Percentiles rank a stretch among this genome's conserved stretches.
Conservation (phyloP, 2,797 vertebrate species). For the Sebastes miniatus region DNA sequence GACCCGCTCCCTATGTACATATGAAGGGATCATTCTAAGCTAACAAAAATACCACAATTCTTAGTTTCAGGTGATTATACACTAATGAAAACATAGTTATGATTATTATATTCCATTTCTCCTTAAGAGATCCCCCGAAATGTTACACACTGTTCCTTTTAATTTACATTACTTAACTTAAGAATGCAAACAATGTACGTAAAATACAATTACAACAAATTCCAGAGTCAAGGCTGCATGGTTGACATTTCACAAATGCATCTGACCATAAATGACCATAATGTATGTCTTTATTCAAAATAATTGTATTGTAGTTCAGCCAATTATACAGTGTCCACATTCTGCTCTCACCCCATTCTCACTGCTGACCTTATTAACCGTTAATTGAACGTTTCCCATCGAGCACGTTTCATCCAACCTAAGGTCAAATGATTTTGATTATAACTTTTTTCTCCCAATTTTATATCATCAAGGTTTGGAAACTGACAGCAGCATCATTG, state of each 20-base stretch:
- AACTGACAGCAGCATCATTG: neutral
- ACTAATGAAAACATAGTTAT: too few relatives aligned
- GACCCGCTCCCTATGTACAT: too few relatives aligned
- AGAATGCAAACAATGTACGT: neutral
- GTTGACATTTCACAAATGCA: neutral
- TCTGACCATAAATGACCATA: neutral
- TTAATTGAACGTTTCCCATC: neutral
- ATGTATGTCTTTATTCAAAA: neutral
- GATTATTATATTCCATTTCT: too few relatives aligned
- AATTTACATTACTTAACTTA: neutral
- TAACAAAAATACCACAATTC: too few relatives aligned
- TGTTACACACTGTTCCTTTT: too few relatives aligned
- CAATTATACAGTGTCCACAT: neutral
- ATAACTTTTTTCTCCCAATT: neutral
- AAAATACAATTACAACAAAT: neutral
- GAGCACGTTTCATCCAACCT: neutral
- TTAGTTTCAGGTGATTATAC: too few relatives aligned
- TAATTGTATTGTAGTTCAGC: neutral
- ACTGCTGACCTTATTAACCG: neutral
- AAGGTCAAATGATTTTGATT: neutral
- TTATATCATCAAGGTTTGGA: neutral
- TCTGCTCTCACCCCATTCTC: neutral
- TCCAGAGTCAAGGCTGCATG: neutral
- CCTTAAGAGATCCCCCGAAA: too few relatives aligned
- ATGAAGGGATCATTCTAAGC: too few relatives aligned